phyloP scores from a whole-genome alignment of 2,113 vertebrate genomes.

The Tychaedon coryphoeus region DNA sequence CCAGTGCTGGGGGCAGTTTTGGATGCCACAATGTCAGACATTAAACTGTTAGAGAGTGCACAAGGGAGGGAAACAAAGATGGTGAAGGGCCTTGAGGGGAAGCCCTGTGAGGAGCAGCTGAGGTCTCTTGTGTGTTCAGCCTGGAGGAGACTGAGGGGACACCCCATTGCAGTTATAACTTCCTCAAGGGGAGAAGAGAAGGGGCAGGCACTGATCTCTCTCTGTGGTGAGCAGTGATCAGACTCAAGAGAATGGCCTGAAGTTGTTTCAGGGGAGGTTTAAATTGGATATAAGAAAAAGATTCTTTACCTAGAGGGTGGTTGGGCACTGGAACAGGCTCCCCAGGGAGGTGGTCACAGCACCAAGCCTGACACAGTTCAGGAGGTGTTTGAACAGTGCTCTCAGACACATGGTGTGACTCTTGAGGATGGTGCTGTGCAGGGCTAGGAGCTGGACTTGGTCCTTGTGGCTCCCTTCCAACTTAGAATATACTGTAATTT shows the following conservation, averaged over 20 bases:
- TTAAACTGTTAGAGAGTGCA: neutral
- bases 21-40: accelerated
- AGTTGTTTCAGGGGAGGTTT: neutral
- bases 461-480: neutral
- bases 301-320: accelerated
- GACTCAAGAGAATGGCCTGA: accelerated
- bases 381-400: neutral
- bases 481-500: neutral
- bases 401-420: accelerated
- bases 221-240: neutral
- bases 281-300: neutral
- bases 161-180: too few relatives aligned
- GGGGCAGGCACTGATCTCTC: neutral
- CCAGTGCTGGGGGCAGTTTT: accelerated
- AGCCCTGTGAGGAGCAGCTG: accelerated
- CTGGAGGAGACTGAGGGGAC: neutral
- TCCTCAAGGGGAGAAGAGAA: too few relatives aligned
- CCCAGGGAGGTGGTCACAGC: neutral
- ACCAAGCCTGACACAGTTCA: neutral
- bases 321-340: neutral
- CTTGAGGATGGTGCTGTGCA: neutral
- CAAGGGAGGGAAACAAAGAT: too few relatives aligned
- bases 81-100: neutral
- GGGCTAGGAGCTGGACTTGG: neutral
- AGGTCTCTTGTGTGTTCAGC: neutral